phyloP scores from a whole-genome alignment of 2,797 vertebrate species.

The Semaprochilodus insignis region DNA sequence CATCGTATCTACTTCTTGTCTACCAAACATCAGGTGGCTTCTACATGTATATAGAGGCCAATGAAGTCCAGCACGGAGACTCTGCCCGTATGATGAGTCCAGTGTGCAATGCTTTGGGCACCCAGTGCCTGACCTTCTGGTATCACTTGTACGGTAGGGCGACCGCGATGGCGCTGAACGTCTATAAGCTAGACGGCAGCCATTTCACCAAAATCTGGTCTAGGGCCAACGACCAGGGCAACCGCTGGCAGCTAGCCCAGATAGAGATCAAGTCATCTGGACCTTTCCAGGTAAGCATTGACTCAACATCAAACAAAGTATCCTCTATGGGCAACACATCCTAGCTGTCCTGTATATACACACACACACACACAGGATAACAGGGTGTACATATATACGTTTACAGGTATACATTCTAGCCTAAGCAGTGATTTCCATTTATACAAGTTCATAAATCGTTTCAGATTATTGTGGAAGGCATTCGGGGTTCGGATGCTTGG shows the following conservation, averaged over 20 bases:
- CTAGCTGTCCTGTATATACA: no score
- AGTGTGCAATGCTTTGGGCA: conserved; percentile 68
- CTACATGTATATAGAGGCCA: conserved; percentile 80
- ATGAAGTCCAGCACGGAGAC: conserved; percentile 67
- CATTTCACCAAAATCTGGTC: conserved; percentile 71
- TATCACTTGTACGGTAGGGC: conserved; percentile 83
- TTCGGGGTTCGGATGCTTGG: conserved; percentile 74
- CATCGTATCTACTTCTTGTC: background rate
- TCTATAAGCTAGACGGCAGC: conserved; percentile 67
- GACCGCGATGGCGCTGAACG: conserved; percentile 72
- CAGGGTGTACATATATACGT: no score
- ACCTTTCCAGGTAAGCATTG: conserved; percentile 71
- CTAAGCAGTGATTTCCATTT: background rate
- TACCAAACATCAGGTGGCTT: conserved; percentile 69
- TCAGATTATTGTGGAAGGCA: conserved; percentile 83
- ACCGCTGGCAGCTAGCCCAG: conserved; percentile 73
- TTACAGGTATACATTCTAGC: no score
- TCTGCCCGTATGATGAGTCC: conserved; percentile 78
- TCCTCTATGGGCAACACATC: background rate
- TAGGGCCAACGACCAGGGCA: conserved; percentile 69
- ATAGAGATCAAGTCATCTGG: conserved; percentile 65
- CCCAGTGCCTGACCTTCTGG: conserved; percentile 83
- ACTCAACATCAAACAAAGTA: background rate
- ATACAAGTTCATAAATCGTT: conserved; percentile 1
- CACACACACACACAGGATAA: no score